Evolutionary conservation across 2,113 vertebrate species (phyloP).

Genomic region (Melanerpes aurifrons): DNA sequence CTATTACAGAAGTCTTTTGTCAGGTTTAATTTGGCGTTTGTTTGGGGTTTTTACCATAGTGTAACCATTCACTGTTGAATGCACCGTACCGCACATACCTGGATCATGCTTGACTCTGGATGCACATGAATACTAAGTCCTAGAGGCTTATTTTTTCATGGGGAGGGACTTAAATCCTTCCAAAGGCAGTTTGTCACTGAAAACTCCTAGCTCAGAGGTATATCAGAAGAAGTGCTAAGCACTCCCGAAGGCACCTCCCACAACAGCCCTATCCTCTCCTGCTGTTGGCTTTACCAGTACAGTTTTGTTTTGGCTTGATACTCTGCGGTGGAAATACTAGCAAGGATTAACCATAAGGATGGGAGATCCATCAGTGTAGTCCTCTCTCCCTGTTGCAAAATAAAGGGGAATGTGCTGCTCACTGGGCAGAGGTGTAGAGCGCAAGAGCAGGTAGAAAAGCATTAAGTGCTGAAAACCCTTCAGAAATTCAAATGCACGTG

Average conservation of each 20-base stretch:
- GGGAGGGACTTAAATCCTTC: not conserved
- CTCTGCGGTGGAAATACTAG: not conserved
- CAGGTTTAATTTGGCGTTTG: slow-evolving; percentile 35
- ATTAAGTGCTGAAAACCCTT: not conserved
- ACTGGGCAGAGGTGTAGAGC: not conserved
- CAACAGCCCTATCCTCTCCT: not conserved
- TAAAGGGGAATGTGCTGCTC: not conserved
- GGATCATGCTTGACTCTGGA: not conserved
- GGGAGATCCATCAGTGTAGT: not conserved
- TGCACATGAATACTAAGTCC: not conserved
- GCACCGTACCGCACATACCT: not conserved
- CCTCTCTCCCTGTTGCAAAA: not conserved
- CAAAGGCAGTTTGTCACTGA: not conserved
- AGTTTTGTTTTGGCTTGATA: not conserved
- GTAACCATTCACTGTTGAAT: slow-evolving; percentile 19
- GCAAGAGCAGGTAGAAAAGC: not conserved
- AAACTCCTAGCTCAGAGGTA: slow-evolving; percentile 1
- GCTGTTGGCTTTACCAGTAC: not conserved
- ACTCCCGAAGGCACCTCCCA: not conserved
- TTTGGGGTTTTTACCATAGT: not conserved
- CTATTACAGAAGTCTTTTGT: slow-evolving; percentile 63
- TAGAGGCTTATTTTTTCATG: not conserved
- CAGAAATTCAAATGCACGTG: not conserved
- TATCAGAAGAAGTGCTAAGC: not conserved
- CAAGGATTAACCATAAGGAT: not conserved